Evolutionary conservation across 2,888 invertebrate genomes (phyloP).

Genomic region (Tipula lateralis): DNA sequence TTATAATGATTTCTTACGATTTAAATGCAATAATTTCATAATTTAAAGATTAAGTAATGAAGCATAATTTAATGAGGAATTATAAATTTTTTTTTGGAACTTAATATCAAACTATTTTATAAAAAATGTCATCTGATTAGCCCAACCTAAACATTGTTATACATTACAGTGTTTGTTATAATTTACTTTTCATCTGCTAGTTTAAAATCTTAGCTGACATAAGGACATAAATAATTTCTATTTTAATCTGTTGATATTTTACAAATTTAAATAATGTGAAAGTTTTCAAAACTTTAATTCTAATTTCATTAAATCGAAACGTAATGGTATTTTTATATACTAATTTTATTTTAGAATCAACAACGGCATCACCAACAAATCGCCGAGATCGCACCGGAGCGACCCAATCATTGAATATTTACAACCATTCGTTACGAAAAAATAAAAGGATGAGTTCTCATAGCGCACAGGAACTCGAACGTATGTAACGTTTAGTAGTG

Average conservation of each 20-base stretch:
- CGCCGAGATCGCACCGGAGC: not conserved
- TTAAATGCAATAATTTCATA: too few species aligned
- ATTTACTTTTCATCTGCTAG: too few species aligned
- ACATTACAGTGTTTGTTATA: too few species aligned
- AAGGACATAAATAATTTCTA: too few species aligned
- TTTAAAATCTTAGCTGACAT: too few species aligned
- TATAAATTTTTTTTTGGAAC: too few species aligned
- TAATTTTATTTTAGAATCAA: conserved; percentile 11
- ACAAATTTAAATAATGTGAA: not conserved
- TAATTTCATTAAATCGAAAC: not conserved
- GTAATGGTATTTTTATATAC: not conserved
- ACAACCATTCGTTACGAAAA: not conserved
- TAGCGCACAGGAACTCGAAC: not conserved
- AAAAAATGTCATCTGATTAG: too few species aligned
- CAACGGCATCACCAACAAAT: not conserved
- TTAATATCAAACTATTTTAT: too few species aligned
- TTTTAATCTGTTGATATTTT: not conserved
- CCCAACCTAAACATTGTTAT: too few species aligned
- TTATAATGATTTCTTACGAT: too few species aligned
- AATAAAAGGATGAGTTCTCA: not conserved
- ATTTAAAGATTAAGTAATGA: too few species aligned
- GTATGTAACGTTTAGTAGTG: not conserved
- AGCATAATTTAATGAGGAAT: too few species aligned
- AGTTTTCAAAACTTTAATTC: not conserved
- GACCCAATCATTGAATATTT: not conserved